Percentiles rank a stretch among this genome's conserved stretches.
These are phyloP conservation scores for Poeciliopsis gracilis DNA, from an alignment of 2,797 vertebrate species.

Conservation along the genomic window DNA sequence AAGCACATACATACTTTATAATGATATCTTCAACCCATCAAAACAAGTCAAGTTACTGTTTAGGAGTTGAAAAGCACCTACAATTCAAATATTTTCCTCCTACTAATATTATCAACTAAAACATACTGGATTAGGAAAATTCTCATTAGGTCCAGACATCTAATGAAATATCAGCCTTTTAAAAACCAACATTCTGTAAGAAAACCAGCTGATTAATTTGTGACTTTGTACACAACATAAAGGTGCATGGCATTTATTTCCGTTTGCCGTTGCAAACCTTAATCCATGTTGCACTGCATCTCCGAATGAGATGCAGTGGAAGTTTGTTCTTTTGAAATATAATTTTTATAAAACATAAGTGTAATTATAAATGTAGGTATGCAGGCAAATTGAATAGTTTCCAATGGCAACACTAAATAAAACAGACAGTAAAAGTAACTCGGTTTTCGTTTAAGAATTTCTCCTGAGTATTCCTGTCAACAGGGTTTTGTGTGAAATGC, in stretches of 20 bases:
- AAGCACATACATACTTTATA: slow-evolving; percentile 13
- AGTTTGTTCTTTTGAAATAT: background rate
- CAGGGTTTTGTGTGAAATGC: background rate
- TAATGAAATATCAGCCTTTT: background rate
- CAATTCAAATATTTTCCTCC: slow-evolving; percentile 18
- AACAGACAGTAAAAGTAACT: background rate
- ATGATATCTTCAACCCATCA: background rate
- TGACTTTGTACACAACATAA: background rate
- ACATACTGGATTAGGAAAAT: slow-evolving; percentile 13
- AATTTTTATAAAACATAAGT: no score
- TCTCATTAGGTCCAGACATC: background rate
- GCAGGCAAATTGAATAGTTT: background rate
- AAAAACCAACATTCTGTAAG: background rate
- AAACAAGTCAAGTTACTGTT: background rate
- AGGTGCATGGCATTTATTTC: background rate
- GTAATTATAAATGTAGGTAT: no score
- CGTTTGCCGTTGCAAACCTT: background rate
- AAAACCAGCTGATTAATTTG: background rate
- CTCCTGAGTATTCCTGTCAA: background rate
- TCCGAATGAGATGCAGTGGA: background rate
- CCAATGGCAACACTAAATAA: background rate
- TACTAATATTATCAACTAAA: slow-evolving; percentile 31
- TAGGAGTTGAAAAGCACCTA: slow-evolving; percentile 5
- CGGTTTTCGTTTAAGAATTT: background rate
- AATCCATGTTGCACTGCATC: background rate